Evolutionary conservation across 2,888 invertebrate species (phyloP).

Genomic region (Hirtodrosophila cameraria): DNA sequence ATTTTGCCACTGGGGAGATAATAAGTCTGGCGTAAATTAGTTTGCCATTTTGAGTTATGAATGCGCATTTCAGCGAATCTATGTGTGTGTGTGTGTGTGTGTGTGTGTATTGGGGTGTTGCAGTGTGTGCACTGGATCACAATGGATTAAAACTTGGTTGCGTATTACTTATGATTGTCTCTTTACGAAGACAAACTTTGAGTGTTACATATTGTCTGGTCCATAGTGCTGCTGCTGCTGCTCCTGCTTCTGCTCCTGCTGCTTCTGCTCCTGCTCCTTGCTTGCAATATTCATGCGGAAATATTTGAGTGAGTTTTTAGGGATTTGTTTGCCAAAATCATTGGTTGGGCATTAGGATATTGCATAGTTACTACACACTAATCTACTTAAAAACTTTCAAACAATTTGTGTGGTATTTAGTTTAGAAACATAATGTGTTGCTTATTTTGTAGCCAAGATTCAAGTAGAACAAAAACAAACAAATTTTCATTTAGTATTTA

Average conservation of each 20-base stretch:
- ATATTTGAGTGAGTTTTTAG: slow-evolving; percentile 18
- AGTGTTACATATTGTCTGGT: slow-evolving; percentile 24
- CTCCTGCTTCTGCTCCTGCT: no score
- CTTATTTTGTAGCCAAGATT: no score
- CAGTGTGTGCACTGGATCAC: slow-evolving; percentile 54
- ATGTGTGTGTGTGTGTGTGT: slow-evolving; percentile 4
- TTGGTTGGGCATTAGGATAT: slow-evolving; percentile 9
- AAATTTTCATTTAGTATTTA: no score
- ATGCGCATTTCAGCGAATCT: slow-evolving; percentile 71
- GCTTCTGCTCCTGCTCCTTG: no score
- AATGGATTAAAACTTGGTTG: slow-evolving; percentile 61
- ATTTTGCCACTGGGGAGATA: slow-evolving; percentile 71
- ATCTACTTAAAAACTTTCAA: slow-evolving; percentile 40
- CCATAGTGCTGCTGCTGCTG: not conserved
- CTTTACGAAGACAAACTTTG: slow-evolving; percentile 26
- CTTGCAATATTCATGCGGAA: slow-evolving; percentile 6
- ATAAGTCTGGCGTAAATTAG: slow-evolving; percentile 78
- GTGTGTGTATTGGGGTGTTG: slow-evolving; percentile 2
- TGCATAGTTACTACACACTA: slow-evolving; percentile 12
- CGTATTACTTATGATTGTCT: slow-evolving; percentile 48
- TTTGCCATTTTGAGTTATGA: slow-evolving; percentile 80
- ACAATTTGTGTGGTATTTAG: no score
- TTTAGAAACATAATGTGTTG: no score
- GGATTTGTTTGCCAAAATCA: slow-evolving; percentile 13
- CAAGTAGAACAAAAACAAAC: no score